These are phyloP conservation scores for Epistrophe grossulariae DNA, from an alignment of 2,888 invertebrate genomes.

Conservation along the genomic window DNA sequence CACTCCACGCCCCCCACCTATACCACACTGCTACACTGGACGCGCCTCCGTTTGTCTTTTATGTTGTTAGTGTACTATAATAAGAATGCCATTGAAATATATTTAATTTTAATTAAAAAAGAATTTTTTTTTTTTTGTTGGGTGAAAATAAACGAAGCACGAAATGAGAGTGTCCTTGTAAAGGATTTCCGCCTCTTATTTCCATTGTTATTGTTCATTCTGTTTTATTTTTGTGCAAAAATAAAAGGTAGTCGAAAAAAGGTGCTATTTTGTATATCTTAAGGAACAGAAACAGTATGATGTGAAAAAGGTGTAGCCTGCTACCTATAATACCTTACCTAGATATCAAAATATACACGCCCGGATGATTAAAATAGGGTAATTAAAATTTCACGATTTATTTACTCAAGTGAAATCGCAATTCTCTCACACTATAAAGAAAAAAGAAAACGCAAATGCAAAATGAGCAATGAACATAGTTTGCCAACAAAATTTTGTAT, in stretches of 20 bases:
- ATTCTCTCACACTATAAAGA: background rate
- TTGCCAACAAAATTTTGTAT: background rate
- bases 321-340: background rate
- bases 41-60: constrained; percentile 23
- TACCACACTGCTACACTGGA: background rate
- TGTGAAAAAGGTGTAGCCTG: background rate
- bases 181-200: constrained; percentile 26
- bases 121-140: constrained; percentile 7
- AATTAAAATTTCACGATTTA: constrained; percentile 70
- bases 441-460: background rate
- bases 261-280: constrained; percentile 4
- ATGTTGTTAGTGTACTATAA: constrained; percentile 36
- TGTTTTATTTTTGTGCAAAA: background rate
- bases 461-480: background rate
- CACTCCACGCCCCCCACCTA: no score
- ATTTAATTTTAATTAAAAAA: constrained; percentile 32
- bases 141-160: constrained; percentile 40
- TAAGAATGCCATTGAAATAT: constrained; percentile 53
- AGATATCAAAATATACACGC: constrained; percentile 27
- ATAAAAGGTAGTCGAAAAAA: background rate
- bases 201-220: constrained; percentile 22
- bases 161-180: constrained; percentile 34
- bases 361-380: constrained; percentile 37
- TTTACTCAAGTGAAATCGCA: constrained; percentile 56
- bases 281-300: background rate